Percentiles rank a stretch among this genome's conserved stretches.
phyloP scores from a whole-genome alignment of 2,888 invertebrate genomes.

The Nemotelus pantherinus region DNA sequence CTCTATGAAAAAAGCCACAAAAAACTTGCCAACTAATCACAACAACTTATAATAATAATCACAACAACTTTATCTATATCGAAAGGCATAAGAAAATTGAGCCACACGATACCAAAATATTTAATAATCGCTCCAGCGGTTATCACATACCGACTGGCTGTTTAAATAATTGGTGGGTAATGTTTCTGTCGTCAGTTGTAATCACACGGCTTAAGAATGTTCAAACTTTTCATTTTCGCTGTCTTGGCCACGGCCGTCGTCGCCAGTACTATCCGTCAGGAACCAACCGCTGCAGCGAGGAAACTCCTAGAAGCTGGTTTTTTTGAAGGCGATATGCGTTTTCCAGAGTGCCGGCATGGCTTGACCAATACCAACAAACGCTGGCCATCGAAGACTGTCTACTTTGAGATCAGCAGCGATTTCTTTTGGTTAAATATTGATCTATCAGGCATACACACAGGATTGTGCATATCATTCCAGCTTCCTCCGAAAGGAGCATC shows the following conservation, averaged over 20 bases:
- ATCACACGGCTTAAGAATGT: constrained; percentile 15
- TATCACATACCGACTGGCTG: neutral
- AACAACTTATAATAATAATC: too few species aligned
- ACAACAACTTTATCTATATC: too few species aligned
- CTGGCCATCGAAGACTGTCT: constrained; percentile 75
- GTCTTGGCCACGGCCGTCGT: constrained; percentile 1
- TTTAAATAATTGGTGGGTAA: neutral
- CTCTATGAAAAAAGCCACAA: too few species aligned
- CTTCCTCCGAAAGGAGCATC: neutral
- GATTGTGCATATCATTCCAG: neutral
- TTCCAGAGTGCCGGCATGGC: constrained; percentile 65
- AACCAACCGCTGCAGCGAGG: rapidly evolving
- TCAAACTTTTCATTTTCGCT: constrained; percentile 31
- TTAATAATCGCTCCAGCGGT: too few species aligned
- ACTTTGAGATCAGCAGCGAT: constrained; percentile 71
- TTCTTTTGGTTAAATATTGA: constrained; percentile 59
- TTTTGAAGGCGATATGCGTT: constrained; percentile 24
- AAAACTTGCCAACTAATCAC: too few species aligned
- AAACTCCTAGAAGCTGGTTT: neutral
- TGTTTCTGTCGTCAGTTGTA: constrained; percentile 1
- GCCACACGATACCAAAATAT: too few species aligned
- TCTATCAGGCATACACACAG: neutral
- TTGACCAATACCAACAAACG: constrained; percentile 67
- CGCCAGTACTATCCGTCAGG: neutral
- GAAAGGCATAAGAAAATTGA: too few species aligned